phyloP scores from a whole-genome alignment of 1,140 invertebrate genomes.

The Calycopis cecrops region DNA sequence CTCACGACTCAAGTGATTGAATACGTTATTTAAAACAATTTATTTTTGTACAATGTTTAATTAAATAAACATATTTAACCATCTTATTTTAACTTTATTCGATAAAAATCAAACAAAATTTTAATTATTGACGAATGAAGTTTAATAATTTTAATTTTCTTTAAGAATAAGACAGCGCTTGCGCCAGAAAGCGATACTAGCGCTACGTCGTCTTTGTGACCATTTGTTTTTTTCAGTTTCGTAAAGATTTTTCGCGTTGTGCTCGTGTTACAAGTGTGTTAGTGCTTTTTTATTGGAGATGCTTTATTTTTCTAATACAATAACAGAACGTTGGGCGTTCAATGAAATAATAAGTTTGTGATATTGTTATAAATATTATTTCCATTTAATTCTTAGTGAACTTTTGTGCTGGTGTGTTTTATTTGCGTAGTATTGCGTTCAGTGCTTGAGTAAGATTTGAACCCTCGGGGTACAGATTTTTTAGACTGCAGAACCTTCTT shows the following conservation, averaged over 20 bases:
- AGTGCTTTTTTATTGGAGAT: slow-evolving; percentile 48
- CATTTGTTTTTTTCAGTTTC: slow-evolving; percentile 56
- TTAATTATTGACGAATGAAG: background rate
- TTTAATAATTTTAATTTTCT: too few species aligned
- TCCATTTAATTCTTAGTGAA: slow-evolving; percentile 39
- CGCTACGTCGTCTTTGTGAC: slow-evolving; percentile 35
- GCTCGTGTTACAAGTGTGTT: slow-evolving; percentile 46
- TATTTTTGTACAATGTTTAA: too few species aligned
- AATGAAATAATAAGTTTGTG: slow-evolving; percentile 54
- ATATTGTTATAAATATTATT: slow-evolving; percentile 37
- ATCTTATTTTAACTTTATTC: too few species aligned
- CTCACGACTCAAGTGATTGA: background rate
- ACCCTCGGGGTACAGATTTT: slow-evolving; percentile 43
- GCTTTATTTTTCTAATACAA: slow-evolving; percentile 50
- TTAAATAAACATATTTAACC: too few species aligned
- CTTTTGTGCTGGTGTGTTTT: slow-evolving; percentile 47
- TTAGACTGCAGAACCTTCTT: slow-evolving; percentile 18
- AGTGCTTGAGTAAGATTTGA: slow-evolving; percentile 64
- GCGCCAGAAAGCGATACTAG: slow-evolving; percentile 45
- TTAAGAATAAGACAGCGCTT: slow-evolving; percentile 46
- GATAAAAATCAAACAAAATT: too few species aligned
- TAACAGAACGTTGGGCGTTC: slow-evolving; percentile 54
- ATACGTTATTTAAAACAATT: too few species aligned
- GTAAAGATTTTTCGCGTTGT: slow-evolving; percentile 51
- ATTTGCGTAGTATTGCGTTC: slow-evolving; percentile 55